Evolutionary conservation across 2,113 vertebrate species (phyloP), one percentile per base, ranked within the genome.

Genomic region (Reinhardtius hippoglossoides): DNA sequence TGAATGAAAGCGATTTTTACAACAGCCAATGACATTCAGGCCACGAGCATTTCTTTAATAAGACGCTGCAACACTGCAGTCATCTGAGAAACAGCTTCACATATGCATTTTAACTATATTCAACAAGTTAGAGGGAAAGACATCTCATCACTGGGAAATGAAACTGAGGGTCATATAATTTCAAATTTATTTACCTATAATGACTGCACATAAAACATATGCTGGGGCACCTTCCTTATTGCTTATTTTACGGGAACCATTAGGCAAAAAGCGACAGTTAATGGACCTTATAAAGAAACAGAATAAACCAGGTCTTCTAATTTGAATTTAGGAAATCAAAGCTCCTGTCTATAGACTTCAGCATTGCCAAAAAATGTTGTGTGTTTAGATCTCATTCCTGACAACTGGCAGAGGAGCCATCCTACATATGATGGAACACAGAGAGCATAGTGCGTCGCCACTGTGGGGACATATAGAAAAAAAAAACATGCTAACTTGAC

Each of bases 151-250:
- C 16, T 63, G 23, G 63, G 55, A 73, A 57, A 76, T 71, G 1
- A 15, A 75, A 62, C 13, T 69, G 70, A 64, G 46, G 61, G 68
- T 74, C 42, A 69, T 62, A 71, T 78, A 8, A 80, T 82, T 82
- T 87, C 8, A 73, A 37, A 81, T 79, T 57, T 80, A 86, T 84
- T 74, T 79, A 79, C 46, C 63, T 62, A 60, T 72, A 67, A 88
- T 72, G 52, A 70, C 66, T 60, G 20, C 50, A 74, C 48, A 55
- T 82, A 66, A 83, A 80, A 68, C 31, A 67, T 56, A 40, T 46
- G 52, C 73, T 37, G 13, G 54, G 16, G 9, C 50, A 71, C 4
- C 2, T 55, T 71, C 26, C 56, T 74, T 66, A 57, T 54, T 82
- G 60, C 70, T 80, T 59, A 59, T 85, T 88, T 84, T 82, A 80